Conservation (phyloP, 1,140 invertebrate genomes). For the Caenorhabditis briggsae region DNA sequence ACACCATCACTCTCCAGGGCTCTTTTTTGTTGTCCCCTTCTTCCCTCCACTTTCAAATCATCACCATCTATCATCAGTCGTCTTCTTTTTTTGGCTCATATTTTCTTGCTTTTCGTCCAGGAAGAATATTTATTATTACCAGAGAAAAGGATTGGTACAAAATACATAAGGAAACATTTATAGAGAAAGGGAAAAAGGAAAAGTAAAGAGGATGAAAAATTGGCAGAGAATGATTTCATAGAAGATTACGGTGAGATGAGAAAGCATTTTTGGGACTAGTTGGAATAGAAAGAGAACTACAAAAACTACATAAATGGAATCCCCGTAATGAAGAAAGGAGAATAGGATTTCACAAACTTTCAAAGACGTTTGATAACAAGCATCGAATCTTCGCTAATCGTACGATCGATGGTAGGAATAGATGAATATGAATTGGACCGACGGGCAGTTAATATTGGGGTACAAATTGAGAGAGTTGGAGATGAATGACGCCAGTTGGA, state of each 20-base stretch:
- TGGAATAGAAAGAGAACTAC: background rate
- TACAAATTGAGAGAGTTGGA: slow-evolving; percentile 35
- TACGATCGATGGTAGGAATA: slow-evolving; percentile 61
- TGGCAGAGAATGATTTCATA: slow-evolving; percentile 25
- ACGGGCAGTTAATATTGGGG: slow-evolving; percentile 30
- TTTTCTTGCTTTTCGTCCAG: slow-evolving; percentile 32
- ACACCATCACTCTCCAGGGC: slow-evolving; percentile 26
- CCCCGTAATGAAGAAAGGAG: background rate
- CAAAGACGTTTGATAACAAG: slow-evolving; percentile 38
- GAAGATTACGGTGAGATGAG: background rate
- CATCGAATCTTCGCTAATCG: slow-evolving; percentile 63
- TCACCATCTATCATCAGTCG: slow-evolving; percentile 53
- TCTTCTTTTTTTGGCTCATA: slow-evolving; percentile 9
- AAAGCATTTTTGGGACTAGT: slow-evolving; percentile 15
- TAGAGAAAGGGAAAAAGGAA: background rate
- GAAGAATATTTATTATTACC: slow-evolving; percentile 37
- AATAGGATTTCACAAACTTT: background rate
- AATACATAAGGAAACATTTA: slow-evolving; percentile 15
- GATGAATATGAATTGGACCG: slow-evolving; percentile 59
- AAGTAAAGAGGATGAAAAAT: background rate
- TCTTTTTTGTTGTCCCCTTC: background rate
- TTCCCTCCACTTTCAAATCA: slow-evolving; percentile 23
- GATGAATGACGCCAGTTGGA: slow-evolving; percentile 52
- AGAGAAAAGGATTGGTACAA: slow-evolving; percentile 1
- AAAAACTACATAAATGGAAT: background rate